Conservation (phyloP, 2,888 invertebrate species). For the Eupelmus urozonus region DNA sequence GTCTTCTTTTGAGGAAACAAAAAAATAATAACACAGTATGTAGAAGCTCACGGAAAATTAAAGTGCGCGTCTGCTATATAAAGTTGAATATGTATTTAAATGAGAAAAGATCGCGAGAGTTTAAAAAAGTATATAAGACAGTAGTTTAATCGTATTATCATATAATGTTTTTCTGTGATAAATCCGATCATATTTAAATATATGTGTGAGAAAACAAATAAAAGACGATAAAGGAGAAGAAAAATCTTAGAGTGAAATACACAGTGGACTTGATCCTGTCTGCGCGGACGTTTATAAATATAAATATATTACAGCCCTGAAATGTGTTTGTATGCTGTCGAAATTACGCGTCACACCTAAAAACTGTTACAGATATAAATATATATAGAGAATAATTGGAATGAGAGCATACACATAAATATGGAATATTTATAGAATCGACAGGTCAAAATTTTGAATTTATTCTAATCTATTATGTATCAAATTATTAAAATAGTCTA, state of each 20-base stretch:
- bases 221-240: conserved; percentile 28
- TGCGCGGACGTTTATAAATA: conserved; percentile 51
- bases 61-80: conserved; percentile 52
- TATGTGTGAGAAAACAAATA: conserved; percentile 38
- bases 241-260: conserved; percentile 41
- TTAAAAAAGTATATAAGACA: conserved; percentile 47
- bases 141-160: conserved; percentile 65
- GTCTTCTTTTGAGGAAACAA: conserved; percentile 43
- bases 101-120: conserved; percentile 37
- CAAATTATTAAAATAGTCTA: too few relatives aligned
- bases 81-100: conserved; percentile 50
- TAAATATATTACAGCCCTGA: conserved; percentile 46
- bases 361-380: conserved; percentile 39
- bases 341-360: conserved; percentile 42
- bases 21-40: conserved; percentile 49
- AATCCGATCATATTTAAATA: conserved; percentile 67
- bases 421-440: too few relatives aligned
- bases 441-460: too few relatives aligned
- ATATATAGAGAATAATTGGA: conserved; percentile 8
- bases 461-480: too few relatives aligned
- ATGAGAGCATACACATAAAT: conserved; percentile 26
- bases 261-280: conserved; percentile 44
- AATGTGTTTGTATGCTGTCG: conserved; percentile 50
- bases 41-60: conserved; percentile 56
- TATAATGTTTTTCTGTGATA: conserved; percentile 77